Evolutionary conservation across 2,113 vertebrate species (phyloP).

Genomic region (Corythornis cristatus): DNA sequence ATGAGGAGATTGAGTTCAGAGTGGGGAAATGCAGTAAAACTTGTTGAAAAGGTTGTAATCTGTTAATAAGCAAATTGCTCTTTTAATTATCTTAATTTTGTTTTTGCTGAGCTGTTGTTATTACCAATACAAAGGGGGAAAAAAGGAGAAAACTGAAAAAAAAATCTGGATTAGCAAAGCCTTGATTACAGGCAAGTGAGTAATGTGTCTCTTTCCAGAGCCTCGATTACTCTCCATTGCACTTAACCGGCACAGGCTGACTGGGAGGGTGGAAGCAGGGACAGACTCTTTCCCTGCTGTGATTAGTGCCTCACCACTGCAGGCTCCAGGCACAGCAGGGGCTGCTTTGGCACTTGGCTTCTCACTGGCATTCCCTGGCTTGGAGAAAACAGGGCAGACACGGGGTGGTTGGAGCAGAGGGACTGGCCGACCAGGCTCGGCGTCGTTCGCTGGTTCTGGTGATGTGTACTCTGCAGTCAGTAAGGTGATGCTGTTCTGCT

Average conservation of each 20-base stretch:
- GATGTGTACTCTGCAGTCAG: neutral
- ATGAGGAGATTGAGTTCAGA: accelerated
- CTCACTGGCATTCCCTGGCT: neutral
- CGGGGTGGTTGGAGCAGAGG: neutral
- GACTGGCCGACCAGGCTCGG: neutral
- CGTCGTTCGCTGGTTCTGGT: neutral
- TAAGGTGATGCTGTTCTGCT: neutral
- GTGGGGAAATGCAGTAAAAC: neutral
- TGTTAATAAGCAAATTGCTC: constrained; percentile 33
- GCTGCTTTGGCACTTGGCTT: neutral
- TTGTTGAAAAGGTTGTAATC: neutral
- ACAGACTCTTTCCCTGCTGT: neutral
- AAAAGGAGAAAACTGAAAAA: neutral
- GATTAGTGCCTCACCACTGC: neutral
- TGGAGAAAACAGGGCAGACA: neutral
- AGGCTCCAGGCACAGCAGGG: too few species aligned
- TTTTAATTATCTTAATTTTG: constrained; percentile 19
- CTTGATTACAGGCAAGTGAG: accelerated
- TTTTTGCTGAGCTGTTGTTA: neutral
- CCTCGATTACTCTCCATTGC: neutral
- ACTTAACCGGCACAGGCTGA: neutral
- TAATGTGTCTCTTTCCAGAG: accelerated
- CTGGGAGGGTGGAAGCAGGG: neutral
- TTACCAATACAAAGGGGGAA: neutral
- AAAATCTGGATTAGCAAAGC: neutral